Conservation (phyloP, 30 jellyfish, hydroid and myxozoan species). For the Hydractinia echinata region DNA sequence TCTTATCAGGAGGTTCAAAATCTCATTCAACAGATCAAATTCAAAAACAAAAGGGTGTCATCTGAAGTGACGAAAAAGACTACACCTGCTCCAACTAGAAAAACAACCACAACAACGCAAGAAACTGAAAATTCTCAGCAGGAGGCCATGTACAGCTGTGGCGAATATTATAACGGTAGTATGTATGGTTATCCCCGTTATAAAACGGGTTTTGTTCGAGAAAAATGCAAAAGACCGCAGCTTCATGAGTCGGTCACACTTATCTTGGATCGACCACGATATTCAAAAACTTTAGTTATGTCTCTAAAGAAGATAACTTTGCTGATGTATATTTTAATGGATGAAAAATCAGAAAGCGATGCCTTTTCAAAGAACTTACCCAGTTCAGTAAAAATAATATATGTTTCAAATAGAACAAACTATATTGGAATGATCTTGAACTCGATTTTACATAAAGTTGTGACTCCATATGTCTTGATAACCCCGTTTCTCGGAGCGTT, state of each 20-base stretch:
- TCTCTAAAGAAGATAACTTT: not conserved
- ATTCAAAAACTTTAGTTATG: not conserved
- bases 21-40: no score
- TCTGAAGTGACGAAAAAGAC: no score
- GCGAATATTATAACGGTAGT: constrained; percentile 45
- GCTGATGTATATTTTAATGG: not conserved
- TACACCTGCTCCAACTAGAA: no score
- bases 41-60: no score
- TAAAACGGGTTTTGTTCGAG: constrained; percentile 46
- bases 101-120: no score
- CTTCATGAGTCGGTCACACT: constrained; percentile 44
- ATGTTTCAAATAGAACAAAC: not conserved
- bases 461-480: constrained; percentile 59
- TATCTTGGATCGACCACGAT: constrained; percentile 26
- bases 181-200: constrained; percentile 57
- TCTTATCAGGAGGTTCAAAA: no score
- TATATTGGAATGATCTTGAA: constrained; percentile 30
- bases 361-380: not conserved
- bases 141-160: constrained; percentile 23
- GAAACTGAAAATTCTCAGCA: no score
- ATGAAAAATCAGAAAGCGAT: not conserved
- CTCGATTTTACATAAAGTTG: constrained; percentile 12
- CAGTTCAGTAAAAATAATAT: not conserved
- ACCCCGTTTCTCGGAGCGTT: constrained; percentile 40
- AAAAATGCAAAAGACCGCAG: constrained; percentile 39